phyloP scores from a whole-genome alignment of 2,888 invertebrate species.

The Trilocha varians region DNA sequence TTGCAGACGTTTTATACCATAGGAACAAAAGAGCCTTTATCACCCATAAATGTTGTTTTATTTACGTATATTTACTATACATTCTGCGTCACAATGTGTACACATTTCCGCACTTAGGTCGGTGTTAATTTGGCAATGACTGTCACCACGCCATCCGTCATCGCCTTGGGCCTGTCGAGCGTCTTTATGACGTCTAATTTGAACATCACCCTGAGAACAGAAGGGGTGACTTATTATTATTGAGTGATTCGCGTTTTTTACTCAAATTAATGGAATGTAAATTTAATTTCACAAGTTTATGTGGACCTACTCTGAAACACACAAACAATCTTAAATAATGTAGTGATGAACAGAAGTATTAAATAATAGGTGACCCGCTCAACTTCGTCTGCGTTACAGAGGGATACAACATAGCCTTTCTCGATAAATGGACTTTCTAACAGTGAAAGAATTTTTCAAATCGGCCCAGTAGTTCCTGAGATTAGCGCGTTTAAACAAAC shows the following conservation, averaged over 20 bases:
- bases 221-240: conserved; percentile 56
- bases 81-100: conserved; percentile 43
- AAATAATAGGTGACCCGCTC: too few species aligned
- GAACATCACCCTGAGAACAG: conserved; percentile 50
- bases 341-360: too few species aligned
- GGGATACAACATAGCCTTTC: too few species aligned
- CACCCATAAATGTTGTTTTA: conserved; percentile 14
- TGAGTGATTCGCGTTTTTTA: conserved; percentile 49
- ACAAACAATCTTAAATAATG: too few species aligned
- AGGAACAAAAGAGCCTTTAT: too few species aligned
- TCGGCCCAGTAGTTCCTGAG: too few species aligned
- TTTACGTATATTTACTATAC: conserved; percentile 33
- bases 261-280: background rate
- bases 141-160: conserved; percentile 60
- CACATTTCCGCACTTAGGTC: conserved; percentile 66
- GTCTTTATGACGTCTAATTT: conserved; percentile 62
- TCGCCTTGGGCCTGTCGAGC: conserved; percentile 38
- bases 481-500: too few species aligned
- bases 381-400: too few species aligned
- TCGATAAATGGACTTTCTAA: too few species aligned
- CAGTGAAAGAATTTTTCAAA: too few species aligned
- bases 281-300: background rate
- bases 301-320: too few species aligned
- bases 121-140: conserved; percentile 66
- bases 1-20: too few species aligned